These are phyloP conservation scores for Epizoanthus scotinus DNA, from an alignment of 92 coral and sea anemone species.

Conservation along the genomic window DNA sequence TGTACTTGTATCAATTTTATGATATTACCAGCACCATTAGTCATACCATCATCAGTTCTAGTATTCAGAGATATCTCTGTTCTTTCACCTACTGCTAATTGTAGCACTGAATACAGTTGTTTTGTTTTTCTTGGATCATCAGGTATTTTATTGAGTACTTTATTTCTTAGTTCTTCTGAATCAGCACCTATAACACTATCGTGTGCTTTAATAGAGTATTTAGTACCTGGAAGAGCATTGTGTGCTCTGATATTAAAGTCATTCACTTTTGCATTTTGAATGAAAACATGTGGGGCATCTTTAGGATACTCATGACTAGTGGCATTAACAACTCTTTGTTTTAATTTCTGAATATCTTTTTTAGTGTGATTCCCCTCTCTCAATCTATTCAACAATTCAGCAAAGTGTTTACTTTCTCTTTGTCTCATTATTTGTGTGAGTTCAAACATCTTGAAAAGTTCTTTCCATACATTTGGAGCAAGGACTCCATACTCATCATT, in stretches of 20 bases:
- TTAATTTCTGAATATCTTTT: conserved; percentile 37
- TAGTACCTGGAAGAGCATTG: conserved; percentile 13
- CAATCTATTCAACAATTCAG: no score
- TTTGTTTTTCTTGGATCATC: conserved; percentile 58
- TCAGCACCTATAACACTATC: conserved; percentile 37
- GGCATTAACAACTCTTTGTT: background rate
- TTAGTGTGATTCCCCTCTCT: no score
- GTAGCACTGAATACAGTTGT: conserved; percentile 50
- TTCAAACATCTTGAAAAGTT: conserved; percentile 56
- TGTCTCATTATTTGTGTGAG: conserved; percentile 68
- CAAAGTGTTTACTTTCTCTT: conserved; percentile 61
- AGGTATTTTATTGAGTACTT: conserved; percentile 52
- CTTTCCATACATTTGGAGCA: conserved; percentile 64
- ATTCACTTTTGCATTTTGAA: conserved; percentile 63
- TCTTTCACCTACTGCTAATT: conserved; percentile 21
- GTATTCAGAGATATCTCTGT: background rate
- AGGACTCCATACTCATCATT: conserved; percentile 58
- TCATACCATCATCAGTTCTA: conserved; percentile 5
- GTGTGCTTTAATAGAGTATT: background rate
- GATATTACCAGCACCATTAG: background rate
- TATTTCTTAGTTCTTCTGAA: conserved; percentile 25
- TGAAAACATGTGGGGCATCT: conserved; percentile 58
- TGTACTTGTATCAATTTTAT: background rate
- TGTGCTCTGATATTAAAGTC: conserved; percentile 66
- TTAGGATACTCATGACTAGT: conserved; percentile 36